Evolutionary conservation across 2,888 invertebrate genomes (phyloP), one percentile per base, ranked within the genome.

Genomic region (Brachyopa scutellaris): DNA sequence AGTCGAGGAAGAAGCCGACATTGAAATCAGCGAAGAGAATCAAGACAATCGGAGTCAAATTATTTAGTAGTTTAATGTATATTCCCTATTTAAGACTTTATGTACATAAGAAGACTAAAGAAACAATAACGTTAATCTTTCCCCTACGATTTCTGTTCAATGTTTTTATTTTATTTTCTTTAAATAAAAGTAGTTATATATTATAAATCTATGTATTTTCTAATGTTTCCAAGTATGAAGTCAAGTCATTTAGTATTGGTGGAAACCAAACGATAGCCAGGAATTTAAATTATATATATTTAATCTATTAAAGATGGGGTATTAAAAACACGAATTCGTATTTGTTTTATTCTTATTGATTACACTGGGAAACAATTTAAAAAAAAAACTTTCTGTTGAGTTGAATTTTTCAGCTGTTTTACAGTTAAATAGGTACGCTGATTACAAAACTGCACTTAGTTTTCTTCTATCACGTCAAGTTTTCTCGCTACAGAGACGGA

Each of bases 1-100:
- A 0, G 80, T 87, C 0, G 86, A 86, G 0, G 92, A 92, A 72
- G 90, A 92, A 29, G 91, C 92, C 0, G 91, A 91, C 0, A 91
- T 90, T 0, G 90, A 90, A 7, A 83, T 85, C 0, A 84, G 87
- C 0, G 78, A 86, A 7, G 88, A 86, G 1, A 87, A 86, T 40
- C 83, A 55, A 40, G 49, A 40, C 11, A 45, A 45, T 33, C 42
- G 13, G 3, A 64, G 38, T 23, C 64, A 77, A 55, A 29, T 72
- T 49, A 72, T 82, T 72, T 77, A 77, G 49, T 72, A 33, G 61
- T 29, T 42, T n/a, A n/a, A n/a, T 42, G 15, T 38, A 15, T 74
- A 51, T 42, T 62, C 45, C n/a, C 5, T 29, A 55, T 45, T 62
- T 55, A 42, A 57, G 15, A 49, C 33, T 57, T 15, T 57, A 64